Evolutionary conservation across 1,140 invertebrate genomes (phyloP), one percentile per base, ranked within the genome.

Genomic region (Pseudobourletiella spinata): DNA sequence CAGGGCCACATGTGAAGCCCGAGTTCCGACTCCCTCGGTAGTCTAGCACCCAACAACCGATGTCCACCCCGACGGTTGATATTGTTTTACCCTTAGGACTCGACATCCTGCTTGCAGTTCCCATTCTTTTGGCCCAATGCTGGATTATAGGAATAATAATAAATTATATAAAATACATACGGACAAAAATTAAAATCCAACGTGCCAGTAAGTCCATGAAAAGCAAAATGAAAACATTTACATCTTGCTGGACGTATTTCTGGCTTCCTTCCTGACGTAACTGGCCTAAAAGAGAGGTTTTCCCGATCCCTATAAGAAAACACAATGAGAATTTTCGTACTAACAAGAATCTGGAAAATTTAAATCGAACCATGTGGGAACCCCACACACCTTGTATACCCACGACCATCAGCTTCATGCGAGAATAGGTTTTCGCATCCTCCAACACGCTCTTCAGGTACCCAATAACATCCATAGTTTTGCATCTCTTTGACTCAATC

Each of bases 321-420:
- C 4, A 44, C 4, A 56, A 32, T 39, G n/a, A n/a, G n/a, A n/a
- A n/a, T n/a, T n/a, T n/a, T n/a, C n/a, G n/a, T n/a, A n/a, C n/a
- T n/a, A n/a, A n/a, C n/a, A n/a, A n/a, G n/a, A n/a, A n/a, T n/a
- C n/a, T n/a, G n/a, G n/a, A n/a, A n/a, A 11, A 54, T 29, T 54
- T 6, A 22, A 29, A 11, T 16, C 25, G 26, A 11, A 26, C 14
- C 11, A 54, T 11, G 26, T 22, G n/a, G n/a, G 16, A 54, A 54
- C 8, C 6, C 11, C 30, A 8, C 26, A 39, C 28, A 54, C 48
- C 62, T 73, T 95, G 89, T 11, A 91, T 83, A 0, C 96, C 96
- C 16, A 98, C 93, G 48, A 99, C 85, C 95, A 99, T 98, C 2
- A 99, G 78, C 74, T 98, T 98, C 86, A 99, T 92, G 39, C 91